A percentile compares a stretch with the other conserved stretches of the same genome.
Conservation (phyloP, 2,888 invertebrate genomes). For the Cosmopolites sordidus region DNA sequence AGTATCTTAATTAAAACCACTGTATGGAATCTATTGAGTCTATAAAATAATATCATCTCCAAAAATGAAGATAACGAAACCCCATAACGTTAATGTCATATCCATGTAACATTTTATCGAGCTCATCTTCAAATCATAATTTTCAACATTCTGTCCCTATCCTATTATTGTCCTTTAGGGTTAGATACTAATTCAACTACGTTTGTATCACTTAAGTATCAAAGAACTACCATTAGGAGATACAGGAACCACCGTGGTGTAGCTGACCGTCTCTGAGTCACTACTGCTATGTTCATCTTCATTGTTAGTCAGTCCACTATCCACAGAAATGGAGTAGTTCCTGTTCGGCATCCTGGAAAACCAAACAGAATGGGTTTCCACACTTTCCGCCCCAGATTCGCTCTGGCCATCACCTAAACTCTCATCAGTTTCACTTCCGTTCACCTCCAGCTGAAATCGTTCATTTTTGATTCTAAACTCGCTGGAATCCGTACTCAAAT, state of each 20-base stretch:
- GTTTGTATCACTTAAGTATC: neutral
- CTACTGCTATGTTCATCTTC: constrained; percentile 43
- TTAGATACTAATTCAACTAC: no score
- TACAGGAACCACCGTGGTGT: constrained; percentile 43
- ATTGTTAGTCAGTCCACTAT: constrained; percentile 44
- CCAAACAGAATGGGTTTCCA: constrained; percentile 83
- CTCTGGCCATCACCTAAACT: constrained; percentile 77
- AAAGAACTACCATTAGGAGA: constrained; percentile 3
- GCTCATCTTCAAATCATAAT: no score
- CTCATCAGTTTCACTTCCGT: constrained; percentile 69
- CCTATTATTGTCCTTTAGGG: no score
- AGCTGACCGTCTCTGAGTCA: constrained; percentile 51
- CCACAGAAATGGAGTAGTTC: constrained; percentile 36
- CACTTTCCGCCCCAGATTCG: constrained; percentile 83
- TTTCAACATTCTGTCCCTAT: no score
- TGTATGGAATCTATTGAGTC: no score
- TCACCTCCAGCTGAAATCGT: constrained; percentile 35
- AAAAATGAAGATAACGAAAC: no score
- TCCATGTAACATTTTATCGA: no score
- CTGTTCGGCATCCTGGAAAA: constrained; percentile 65
- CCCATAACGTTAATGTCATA: no score
- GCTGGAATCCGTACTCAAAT: constrained; percentile 72
- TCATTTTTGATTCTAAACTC: constrained; percentile 28
- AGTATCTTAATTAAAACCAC: no score
- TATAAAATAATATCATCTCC: no score